These are phyloP conservation scores for Ptilodon capucinus DNA, from an alignment of 2,888 invertebrate genomes.

Conservation along the genomic window DNA sequence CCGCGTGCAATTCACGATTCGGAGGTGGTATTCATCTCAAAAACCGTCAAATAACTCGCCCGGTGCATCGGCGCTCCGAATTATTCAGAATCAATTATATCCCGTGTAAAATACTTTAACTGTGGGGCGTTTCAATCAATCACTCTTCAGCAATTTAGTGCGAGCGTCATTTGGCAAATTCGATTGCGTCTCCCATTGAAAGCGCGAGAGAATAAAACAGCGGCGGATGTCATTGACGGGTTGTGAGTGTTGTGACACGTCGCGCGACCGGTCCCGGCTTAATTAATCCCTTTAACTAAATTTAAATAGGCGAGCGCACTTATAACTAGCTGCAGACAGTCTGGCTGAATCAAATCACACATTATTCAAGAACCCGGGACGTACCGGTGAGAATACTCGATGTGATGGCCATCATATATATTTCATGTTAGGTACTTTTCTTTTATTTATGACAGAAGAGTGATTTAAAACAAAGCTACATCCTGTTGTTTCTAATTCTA, in stretches of 20 bases:
- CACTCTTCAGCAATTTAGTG: constrained; percentile 73
- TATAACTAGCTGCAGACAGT: constrained; percentile 46
- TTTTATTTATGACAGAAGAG: neutral
- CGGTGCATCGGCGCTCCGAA: constrained; percentile 42
- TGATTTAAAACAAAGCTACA: neutral
- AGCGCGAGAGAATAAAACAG: constrained; percentile 69
- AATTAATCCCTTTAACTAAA: constrained; percentile 76
- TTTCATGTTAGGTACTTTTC: constrained; percentile 18
- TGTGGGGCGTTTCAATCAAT: constrained; percentile 68
- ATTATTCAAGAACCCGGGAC: constrained; percentile 51
- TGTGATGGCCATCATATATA: constrained; percentile 50
- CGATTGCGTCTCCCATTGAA: constrained; percentile 71
- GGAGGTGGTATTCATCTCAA: constrained; percentile 15
- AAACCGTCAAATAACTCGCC: constrained; percentile 16
- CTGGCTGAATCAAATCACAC: constrained; percentile 54
- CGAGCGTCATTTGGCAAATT: constrained; percentile 76
- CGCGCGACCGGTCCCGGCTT: constrained; percentile 51
- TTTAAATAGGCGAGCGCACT: constrained; percentile 62
- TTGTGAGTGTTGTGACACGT: constrained; percentile 67
- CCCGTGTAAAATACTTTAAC: constrained; percentile 61
- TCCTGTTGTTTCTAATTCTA: neutral
- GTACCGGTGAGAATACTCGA: constrained; percentile 35
- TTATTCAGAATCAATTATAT: constrained; percentile 67
- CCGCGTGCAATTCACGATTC: constrained; percentile 19
- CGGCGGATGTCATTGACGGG: constrained; percentile 69